These are phyloP conservation scores for Malurus leucopterus DNA, from an alignment of 2,797 vertebrate species.

Conservation along the genomic window DNA sequence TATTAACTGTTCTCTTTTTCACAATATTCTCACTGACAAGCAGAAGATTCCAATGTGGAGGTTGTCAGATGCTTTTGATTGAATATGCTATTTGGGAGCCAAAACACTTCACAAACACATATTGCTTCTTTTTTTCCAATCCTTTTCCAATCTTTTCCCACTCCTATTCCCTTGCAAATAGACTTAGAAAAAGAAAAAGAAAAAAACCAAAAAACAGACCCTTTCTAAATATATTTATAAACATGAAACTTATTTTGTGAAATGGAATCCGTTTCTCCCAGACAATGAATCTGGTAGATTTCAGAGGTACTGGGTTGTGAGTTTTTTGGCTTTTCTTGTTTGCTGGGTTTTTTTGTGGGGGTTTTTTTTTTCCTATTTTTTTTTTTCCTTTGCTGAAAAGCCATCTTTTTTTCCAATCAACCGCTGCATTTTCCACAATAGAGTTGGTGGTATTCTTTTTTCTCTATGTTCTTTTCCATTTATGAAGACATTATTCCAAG, in stretches of 20 bases:
- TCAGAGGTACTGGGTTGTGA: background rate
- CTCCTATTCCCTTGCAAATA: background rate
- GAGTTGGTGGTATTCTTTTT: background rate
- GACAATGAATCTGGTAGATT: background rate
- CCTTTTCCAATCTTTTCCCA: background rate
- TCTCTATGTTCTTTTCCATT: background rate
- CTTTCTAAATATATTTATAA: background rate
- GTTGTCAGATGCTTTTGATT: slow-evolving; percentile 45
- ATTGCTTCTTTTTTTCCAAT: background rate
- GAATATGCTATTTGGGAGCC: slow-evolving; percentile 26
- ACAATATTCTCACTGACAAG: slow-evolving; percentile 5
- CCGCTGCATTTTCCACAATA: background rate
- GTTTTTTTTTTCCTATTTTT: accelerated
- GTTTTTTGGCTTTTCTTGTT: background rate
- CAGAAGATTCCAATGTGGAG: slow-evolving; percentile 16
- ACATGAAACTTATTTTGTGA: background rate
- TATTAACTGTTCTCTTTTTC: slow-evolving; percentile 36
- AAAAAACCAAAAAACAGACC: background rate
- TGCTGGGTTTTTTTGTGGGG: no score
- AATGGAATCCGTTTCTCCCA: background rate
- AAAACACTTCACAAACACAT: slow-evolving; percentile 21
- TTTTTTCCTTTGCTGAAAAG: background rate
- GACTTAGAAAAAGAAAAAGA: no score
- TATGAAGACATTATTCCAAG: background rate
- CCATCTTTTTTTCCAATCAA: background rate